phyloP scores from a whole-genome alignment of 1,140 invertebrate species.

The Belonocnema kinseyi region DNA sequence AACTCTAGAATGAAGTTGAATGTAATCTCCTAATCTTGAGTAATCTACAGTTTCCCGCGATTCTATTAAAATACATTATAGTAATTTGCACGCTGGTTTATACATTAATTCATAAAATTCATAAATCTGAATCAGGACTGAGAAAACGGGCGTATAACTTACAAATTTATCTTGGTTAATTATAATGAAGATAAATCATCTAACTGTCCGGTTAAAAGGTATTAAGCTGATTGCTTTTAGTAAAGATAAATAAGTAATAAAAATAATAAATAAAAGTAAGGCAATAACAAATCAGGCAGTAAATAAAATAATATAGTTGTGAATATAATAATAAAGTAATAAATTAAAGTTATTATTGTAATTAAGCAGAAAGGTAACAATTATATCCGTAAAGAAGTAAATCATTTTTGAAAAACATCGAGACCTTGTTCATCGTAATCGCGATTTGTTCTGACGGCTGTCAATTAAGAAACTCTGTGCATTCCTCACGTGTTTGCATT shows the following conservation, averaged over 20 bases:
- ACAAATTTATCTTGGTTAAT: not conserved
- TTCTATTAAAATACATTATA: constrained; percentile 14
- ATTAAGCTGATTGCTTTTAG: not conserved
- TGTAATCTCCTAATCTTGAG: not conserved
- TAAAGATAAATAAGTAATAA: too few species aligned
- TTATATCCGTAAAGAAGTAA: not conserved
- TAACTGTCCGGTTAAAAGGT: not conserved
- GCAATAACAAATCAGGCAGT: too few species aligned
- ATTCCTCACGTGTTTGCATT: constrained; percentile 16
- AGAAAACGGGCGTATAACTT: not conserved
- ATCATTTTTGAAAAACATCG: not conserved
- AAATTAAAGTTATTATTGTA: too few species aligned
- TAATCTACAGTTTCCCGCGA: not conserved
- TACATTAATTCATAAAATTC: not conserved
- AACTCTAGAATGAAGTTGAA: constrained; percentile 16
- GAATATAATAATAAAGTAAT: too few species aligned
- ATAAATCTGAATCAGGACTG: not conserved
- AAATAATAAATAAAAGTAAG: too few species aligned
- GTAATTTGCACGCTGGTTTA: not conserved
- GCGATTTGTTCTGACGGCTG: not conserved
- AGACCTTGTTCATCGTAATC: constrained; percentile 26
- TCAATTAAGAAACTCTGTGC: not conserved
- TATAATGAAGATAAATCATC: not conserved
- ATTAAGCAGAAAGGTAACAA: too few species aligned
- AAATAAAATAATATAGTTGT: too few species aligned